Base-by-base conservation (phyloP, 2,888 invertebrate species). In the Dione vanillae region DNA sequence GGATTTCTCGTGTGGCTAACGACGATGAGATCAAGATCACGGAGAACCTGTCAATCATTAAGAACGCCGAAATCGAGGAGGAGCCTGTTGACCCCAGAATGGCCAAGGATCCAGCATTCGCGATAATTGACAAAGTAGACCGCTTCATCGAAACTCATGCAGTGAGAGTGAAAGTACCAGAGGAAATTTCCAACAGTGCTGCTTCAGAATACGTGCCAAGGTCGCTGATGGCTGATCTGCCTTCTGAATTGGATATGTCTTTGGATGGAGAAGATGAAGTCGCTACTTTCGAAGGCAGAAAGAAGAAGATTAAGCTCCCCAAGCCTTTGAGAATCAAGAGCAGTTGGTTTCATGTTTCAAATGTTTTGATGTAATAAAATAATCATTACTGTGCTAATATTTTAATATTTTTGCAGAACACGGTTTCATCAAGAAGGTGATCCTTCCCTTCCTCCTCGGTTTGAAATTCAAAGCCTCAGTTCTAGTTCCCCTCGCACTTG, bases 381-480 rank as follows among this genome's bases (percentile, higher is more conserved):
- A 41, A 58, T 2, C 11, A 41, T 51, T 51, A 20, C 37, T 20
- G 54, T 67, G 59, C 54, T 71, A 69, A 73, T 56, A 9, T 41
- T 59, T 66, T 61, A 47, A 70, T 79, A 72, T 81, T 94, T 81
- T 94, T 92, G 61, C 88, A 97, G 97, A 97, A 83, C 96, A 97
- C 77, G 96, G 96, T 81, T 95, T 97, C 88, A 95, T 97, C 75
- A 97, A 97, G 92, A 97, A 97, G 89, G 96, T 97, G 65, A 94
- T 97, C 83, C 94, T 97, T 79, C 97, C 97, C 56, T 97, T 97
- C 94, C 94, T 97, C 69, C 92, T 97, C 78, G 97, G 97, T 75
- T 92, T 97, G 75, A 97, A 97, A 87, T 96, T 97, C 94, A 97
- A 97, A 89, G 96, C 97, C 64, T 96, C 97, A 20, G 96, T 97